phyloP scores from a whole-genome alignment of 2,113 vertebrate genomes.

The Lagopus leucura region DNA sequence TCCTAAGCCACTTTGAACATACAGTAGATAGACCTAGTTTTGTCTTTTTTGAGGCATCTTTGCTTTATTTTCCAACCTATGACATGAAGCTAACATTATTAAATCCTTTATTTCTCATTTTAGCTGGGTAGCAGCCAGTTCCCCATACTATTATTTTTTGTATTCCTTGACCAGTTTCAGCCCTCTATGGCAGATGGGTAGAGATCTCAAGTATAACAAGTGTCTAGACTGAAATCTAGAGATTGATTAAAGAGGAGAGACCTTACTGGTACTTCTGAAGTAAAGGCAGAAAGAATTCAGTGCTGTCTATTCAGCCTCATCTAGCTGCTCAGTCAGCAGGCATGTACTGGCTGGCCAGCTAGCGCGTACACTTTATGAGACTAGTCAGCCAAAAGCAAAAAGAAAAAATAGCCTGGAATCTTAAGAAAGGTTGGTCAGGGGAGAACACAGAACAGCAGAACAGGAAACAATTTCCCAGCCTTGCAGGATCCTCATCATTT shows the following conservation, averaged over 20 bases:
- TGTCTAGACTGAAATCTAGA: not conserved
- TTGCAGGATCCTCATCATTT: not conserved
- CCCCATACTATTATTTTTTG: not conserved
- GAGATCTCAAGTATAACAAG: not conserved
- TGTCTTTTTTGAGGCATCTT: not conserved
- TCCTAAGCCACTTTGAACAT: not conserved
- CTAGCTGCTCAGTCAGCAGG: not conserved
- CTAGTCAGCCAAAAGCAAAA: not conserved
- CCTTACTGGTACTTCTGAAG: not conserved
- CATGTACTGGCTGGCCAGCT: not conserved
- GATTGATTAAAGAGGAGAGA: not conserved
- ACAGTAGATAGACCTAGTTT: not conserved
- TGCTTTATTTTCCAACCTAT: not conserved
- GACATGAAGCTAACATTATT: not conserved
- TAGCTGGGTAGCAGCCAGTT: not conserved
- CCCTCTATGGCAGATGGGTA: not conserved
- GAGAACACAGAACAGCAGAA: not conserved
- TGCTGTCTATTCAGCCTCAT: fast-evolving
- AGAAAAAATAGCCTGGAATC: not conserved
- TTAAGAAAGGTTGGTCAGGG: not conserved
- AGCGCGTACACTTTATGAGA: not conserved
- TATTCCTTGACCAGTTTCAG: not conserved
- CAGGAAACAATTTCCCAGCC: not conserved
- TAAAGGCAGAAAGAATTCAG: not conserved
- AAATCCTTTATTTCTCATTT: not conserved